phyloP scores from a whole-genome alignment of 2,113 vertebrate genomes.

The Callorhinus ursinus region DNA sequence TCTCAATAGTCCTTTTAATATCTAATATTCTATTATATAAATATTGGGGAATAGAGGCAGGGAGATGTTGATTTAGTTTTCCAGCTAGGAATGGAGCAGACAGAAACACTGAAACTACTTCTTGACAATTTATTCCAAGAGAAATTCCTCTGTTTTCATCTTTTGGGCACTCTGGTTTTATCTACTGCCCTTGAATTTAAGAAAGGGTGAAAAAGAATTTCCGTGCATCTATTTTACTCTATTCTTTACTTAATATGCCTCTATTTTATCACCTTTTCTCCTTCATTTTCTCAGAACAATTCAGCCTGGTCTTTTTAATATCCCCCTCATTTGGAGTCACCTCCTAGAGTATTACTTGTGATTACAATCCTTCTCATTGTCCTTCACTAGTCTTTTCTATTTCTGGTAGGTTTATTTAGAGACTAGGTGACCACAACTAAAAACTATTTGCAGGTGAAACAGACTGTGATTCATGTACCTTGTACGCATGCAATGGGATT shows the following conservation, averaged over 20 bases:
- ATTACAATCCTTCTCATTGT: constrained; percentile 33
- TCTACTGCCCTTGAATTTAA: constrained; percentile 48
- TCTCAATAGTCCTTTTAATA: neutral
- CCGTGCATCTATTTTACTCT: constrained; percentile 10
- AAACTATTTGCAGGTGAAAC: constrained; percentile 21
- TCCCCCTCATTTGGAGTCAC: neutral
- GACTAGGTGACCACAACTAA: neutral
- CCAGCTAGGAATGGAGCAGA: neutral
- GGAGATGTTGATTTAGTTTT: neutral
- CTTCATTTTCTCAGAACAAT: constrained; percentile 15
- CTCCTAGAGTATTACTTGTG: neutral
- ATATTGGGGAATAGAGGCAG: neutral
- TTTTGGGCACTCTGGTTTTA: neutral
- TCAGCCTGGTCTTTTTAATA: constrained; percentile 50
- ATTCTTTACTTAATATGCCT: constrained; percentile 50
- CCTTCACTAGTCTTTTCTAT: constrained; percentile 27
- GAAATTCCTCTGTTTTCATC: neutral
- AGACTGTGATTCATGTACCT: neutral
- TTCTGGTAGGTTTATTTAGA: constrained; percentile 30
- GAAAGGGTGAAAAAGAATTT: neutral
- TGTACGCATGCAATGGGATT: neutral
- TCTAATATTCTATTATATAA: neutral
- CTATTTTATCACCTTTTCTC: constrained; percentile 36
- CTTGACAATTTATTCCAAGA: constrained; percentile 22
- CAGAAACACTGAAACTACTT: neutral